Evolutionary conservation across 2,888 invertebrate genomes (phyloP), one percentile per base, ranked within the genome.

Genomic region (Atrina japonica): DNA sequence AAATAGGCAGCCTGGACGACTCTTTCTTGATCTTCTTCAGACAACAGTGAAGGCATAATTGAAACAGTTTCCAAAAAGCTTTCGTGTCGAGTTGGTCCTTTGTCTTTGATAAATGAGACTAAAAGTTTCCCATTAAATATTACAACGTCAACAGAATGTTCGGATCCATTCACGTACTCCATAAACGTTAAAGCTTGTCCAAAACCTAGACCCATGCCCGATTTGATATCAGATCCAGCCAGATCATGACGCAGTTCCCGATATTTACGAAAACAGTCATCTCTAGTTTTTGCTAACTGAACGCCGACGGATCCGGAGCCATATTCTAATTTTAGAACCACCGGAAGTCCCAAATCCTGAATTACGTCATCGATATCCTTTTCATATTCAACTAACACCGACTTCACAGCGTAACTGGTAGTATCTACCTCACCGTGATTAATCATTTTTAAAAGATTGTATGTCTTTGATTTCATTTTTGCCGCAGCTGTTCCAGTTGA

Each of bases 1-100:
- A 18, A 23, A 23, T 18, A 35, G 2, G 53, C 52, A 18, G 64
- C 64, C 25, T 14, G 23, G 18, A 53, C 27, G 23, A 64, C 6
- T 21, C 21, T 21, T 6, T 21, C 47, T 6, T 6, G 11, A 47
- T 47, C 21, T n/a, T 47, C 47, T 7, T 18, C 7, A 6, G 47
- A 47, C 7, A 47, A 7, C 7, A n/a, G 7, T 14, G 47, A 14
- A n/a, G 47, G 47, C 47, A 47, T 47, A 14, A 47, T 16, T 47
- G 47, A 7, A 7, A 18, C 7, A 18, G 47, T 18, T 16, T 47
- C 47, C n/a, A 47, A 7, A 47, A 47, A 47, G 47, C 47, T n/a
- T 47, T 21, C 47, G 7, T 47, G 6, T 6, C 18, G 21, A 7
- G 47, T 47, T 47, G 47, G n/a, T 16, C n/a, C n/a, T 16, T 47